A percentile compares a stretch with the other conserved stretches of the same genome.
Conservation (phyloP, 1,140 invertebrate genomes). For the Harpegnathos saltator region DNA sequence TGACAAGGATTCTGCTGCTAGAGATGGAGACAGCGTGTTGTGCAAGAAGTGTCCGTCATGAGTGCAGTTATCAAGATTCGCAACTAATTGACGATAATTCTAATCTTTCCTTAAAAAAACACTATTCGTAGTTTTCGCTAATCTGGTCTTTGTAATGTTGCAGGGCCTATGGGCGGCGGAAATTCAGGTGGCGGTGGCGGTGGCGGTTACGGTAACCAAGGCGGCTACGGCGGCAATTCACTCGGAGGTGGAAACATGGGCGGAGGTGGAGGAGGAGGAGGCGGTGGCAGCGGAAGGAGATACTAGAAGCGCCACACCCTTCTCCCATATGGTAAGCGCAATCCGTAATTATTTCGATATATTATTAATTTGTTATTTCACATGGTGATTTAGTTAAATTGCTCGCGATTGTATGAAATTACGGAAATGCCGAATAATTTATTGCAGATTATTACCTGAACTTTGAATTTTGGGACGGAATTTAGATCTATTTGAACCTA, state of each 20-base stretch:
- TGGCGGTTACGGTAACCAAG: conserved; percentile 85
- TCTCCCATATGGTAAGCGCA: conserved; percentile 80
- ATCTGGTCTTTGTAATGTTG: conserved; percentile 62
- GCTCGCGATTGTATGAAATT: neutral
- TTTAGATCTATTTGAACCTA: no score
- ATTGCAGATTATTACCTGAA: neutral
- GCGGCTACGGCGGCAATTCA: conserved; percentile 81
- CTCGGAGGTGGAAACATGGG: conserved; percentile 81
- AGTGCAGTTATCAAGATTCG: no score
- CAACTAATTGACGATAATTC: no score
- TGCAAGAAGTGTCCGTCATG: no score
- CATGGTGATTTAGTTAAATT: neutral
- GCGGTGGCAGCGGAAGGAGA: conserved; percentile 79
- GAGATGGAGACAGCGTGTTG: no score
- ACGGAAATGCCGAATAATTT: neutral
- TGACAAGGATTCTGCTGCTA: neutral
- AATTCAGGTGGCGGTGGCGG: conserved; percentile 86
- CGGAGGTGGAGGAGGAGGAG: conserved; percentile 69
- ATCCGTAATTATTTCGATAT: conserved; percentile 8
- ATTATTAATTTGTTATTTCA: neutral
- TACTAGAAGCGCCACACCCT: conserved; percentile 76
- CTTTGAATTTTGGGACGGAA: neutral
- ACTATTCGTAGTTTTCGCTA: conserved; percentile 5
- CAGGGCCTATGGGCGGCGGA: conserved; percentile 82
- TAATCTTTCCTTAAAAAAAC: no score